These are phyloP conservation scores for Drosophila macrospina DNA, from an alignment of 2,888 invertebrate genomes.

Conservation along the genomic window DNA sequence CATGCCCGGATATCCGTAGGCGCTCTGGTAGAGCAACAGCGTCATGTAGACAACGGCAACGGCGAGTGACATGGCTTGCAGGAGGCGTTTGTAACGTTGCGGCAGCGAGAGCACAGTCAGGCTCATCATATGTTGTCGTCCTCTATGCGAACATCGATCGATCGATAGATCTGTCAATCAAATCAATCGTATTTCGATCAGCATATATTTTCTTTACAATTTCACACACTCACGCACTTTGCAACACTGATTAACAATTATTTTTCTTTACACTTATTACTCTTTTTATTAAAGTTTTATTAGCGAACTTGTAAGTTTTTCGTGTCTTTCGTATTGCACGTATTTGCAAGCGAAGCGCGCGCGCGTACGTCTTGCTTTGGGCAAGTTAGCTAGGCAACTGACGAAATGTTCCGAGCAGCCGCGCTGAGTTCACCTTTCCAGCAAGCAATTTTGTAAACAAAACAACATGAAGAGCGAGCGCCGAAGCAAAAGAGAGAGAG, in stretches of 20 bases:
- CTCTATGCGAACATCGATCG: constrained; percentile 67
- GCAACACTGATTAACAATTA: not conserved
- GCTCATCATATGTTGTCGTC: constrained; percentile 83
- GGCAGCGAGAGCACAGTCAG: constrained; percentile 85
- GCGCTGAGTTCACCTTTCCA: constrained; percentile 55
- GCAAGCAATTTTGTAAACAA: constrained; percentile 73
- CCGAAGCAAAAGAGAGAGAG: constrained; percentile 14
- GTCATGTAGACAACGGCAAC: constrained; percentile 85
- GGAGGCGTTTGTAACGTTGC: constrained; percentile 85
- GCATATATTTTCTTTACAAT: not conserved
- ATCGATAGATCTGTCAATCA: constrained; percentile 30
- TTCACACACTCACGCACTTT: constrained; percentile 5
- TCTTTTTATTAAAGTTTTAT: constrained; percentile 13
- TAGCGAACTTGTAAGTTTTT: not conserved
- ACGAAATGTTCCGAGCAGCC: constrained; percentile 22
- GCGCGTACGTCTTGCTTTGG: constrained; percentile 74
- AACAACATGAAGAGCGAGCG: constrained; percentile 62
- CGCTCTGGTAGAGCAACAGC: constrained; percentile 85
- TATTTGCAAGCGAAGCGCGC: constrained; percentile 43
- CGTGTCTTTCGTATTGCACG: constrained; percentile 14
- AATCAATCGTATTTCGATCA: constrained; percentile 30
- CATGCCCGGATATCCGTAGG: constrained; percentile 85
- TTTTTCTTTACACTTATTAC: not conserved
- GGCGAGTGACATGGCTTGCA: constrained; percentile 86
- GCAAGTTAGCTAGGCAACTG: constrained; percentile 68